Base-by-base conservation (phyloP, 2,113 vertebrate species). In the Dromaius novaehollandiae region DNA sequence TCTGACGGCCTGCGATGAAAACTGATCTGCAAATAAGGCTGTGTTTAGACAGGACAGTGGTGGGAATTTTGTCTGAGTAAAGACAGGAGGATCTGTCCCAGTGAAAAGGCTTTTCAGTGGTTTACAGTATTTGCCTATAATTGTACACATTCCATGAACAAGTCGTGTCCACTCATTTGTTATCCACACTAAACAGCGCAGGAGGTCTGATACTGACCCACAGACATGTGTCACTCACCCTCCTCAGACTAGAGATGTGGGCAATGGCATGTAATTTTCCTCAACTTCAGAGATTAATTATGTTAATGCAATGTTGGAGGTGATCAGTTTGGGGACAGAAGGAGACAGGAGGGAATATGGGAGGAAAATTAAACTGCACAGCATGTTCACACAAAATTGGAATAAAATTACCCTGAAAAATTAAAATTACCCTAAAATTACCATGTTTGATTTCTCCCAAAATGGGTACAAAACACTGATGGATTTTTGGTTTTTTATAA, bases 41-140 rank as follows among this genome's bases (percentile, higher is more conserved):
- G 60, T 96, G 38, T 70, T 96, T 91, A 85, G 69, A 93, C 88
- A 95, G 81, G 82, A 51, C 58, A 42, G 55, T 66, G 28, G 48
- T 90, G 76, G 88, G 73, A 91, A 90, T 84, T 86, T 77, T 86
- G 90, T 53, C 76, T 96, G 94, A 97, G 94, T 69, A 69, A 96
- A 95, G 94, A 94, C 94, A 95, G 96, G 64, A 96, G 76, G 89
- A 95, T 88, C 89, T 91, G 64, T 88, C 82, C 75, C 48, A 30
- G 73, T 94, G 85, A 88, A 93, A 95, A 94, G 65, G 73, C 56
- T 95, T 93, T 95, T 71, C 85, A 89, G 85, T 74, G 63, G 94
- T 97, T 98, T 93, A 90, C 44, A 89, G 70, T 63, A 73, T 89
- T 93, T 79, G 58, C 88, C 82, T 94, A 75, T 82, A 74, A 90